phyloP scores from a whole-genome alignment of 1,140 invertebrate genomes.

The Drosophila jambulina region DNA sequence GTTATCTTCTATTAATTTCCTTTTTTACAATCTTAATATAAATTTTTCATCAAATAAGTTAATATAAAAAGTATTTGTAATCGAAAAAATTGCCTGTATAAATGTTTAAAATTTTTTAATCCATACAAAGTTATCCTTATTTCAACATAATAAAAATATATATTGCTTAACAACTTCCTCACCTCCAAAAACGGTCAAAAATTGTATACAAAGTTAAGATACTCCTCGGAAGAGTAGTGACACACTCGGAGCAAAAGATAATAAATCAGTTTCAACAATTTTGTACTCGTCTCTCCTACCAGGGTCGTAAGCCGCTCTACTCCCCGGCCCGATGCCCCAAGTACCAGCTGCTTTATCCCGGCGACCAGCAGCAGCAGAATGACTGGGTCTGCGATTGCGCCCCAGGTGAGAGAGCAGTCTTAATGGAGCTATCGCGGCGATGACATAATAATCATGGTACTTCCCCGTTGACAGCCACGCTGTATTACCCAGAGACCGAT shows the following conservation, averaged over 20 bases:
- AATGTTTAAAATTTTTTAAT: no score
- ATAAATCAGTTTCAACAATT: conserved; percentile 23
- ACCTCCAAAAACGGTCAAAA: not conserved
- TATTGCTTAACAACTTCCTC: not conserved
- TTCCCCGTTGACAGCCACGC: conserved; percentile 84
- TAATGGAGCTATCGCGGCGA: conserved; percentile 24
- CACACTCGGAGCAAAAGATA: conserved; percentile 4
- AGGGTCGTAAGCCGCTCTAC: conserved; percentile 87
- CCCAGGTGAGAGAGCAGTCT: conserved; percentile 84
- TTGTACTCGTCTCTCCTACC: conserved; percentile 32
- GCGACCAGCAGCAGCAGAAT: conserved; percentile 86
- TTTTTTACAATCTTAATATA: no score
- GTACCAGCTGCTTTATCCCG: conserved; percentile 88
- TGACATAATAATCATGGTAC: conserved; percentile 58
- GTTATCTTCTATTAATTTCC: not conserved
- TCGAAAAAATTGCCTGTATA: no score
- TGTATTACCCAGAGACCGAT: conserved; percentile 88
- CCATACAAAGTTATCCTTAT: not conserved
- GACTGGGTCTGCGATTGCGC: conserved; percentile 90
- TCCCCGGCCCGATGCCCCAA: conserved; percentile 87
- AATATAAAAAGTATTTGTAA: no score
- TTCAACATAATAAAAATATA: not conserved
- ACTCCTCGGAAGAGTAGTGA: conserved; percentile 9
- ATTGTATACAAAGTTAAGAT: not conserved
- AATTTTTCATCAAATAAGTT: no score